A percentile compares a stretch with the other conserved stretches of the same genome.
Evolutionary conservation across 1,140 invertebrate species (phyloP).

Genomic region (Rhizoglyphus robini): DNA sequence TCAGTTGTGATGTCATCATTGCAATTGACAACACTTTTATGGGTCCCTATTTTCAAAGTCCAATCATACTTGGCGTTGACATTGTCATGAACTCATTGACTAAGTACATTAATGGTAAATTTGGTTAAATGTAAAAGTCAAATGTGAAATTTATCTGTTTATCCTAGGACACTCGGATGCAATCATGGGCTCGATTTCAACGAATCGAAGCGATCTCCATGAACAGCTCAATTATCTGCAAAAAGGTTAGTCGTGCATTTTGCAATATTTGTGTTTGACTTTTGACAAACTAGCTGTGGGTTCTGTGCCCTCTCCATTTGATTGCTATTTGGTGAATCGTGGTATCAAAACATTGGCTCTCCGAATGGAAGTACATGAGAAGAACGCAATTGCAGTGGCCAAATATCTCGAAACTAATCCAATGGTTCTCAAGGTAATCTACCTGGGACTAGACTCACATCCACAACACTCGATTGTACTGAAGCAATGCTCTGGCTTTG

Average conservation of each 20-base stretch:
- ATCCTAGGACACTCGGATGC: constrained; percentile 75
- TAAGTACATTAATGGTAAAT: constrained; percentile 93
- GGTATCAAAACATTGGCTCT: constrained; percentile 69
- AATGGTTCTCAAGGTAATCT: constrained; percentile 61
- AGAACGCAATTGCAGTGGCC: constrained; percentile 59
- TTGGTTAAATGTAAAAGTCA: too few species aligned
- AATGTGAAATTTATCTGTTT: too few species aligned
- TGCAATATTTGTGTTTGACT: too few species aligned
- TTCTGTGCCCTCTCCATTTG: constrained; percentile 86
- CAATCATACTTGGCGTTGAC: constrained; percentile 79
- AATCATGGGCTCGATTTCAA: constrained; percentile 79
- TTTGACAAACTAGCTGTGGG: constrained; percentile 64
- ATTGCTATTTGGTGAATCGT: constrained; percentile 83
- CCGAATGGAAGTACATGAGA: constrained; percentile 79
- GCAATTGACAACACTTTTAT: constrained; percentile 96
- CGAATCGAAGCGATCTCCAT: constrained; percentile 55
- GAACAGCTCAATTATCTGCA: constrained; percentile 67
- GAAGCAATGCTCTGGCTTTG: constrained; percentile 71
- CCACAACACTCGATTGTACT: constrained; percentile 71
- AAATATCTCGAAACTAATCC: constrained; percentile 62
- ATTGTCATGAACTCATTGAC: constrained; percentile 83
- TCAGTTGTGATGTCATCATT: constrained; percentile 53
- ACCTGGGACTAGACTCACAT: constrained; percentile 80
- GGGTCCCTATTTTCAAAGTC: constrained; percentile 83
- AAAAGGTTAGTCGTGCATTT: constrained; percentile 68